Percentiles rank a stretch among this genome's conserved stretches.
Conservation (phyloP, 1,140 invertebrate genomes). For the Penaeus chinensis region DNA sequence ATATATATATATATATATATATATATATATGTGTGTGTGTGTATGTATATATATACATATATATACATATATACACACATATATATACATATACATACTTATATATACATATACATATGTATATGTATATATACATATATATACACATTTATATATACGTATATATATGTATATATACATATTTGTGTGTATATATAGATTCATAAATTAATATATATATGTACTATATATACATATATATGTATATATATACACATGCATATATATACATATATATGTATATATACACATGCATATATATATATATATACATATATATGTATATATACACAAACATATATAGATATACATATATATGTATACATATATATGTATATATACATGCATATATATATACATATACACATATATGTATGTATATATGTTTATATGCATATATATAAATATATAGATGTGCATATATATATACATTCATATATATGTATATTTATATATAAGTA, state of each 20-base stretch:
- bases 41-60: background rate
- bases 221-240: background rate
- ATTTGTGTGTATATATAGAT: background rate
- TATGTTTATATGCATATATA: no score
- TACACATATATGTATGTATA: no score
- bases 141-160: background rate
- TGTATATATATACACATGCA: background rate
- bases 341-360: no score
- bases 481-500: background rate
- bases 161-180: background rate
- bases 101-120: background rate
- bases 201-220: background rate
- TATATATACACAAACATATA: no score
- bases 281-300: background rate
- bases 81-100: background rate
- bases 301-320: no score
- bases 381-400: no score
- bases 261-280: background rate
- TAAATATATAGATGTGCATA: background rate
- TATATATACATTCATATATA: background rate
- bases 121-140: background rate
- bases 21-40: background rate
- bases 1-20: background rate
- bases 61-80: background rate
- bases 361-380: no score